Evolutionary conservation across 2,113 vertebrate species (phyloP).

Genomic region (Dromiciops gliroides): DNA sequence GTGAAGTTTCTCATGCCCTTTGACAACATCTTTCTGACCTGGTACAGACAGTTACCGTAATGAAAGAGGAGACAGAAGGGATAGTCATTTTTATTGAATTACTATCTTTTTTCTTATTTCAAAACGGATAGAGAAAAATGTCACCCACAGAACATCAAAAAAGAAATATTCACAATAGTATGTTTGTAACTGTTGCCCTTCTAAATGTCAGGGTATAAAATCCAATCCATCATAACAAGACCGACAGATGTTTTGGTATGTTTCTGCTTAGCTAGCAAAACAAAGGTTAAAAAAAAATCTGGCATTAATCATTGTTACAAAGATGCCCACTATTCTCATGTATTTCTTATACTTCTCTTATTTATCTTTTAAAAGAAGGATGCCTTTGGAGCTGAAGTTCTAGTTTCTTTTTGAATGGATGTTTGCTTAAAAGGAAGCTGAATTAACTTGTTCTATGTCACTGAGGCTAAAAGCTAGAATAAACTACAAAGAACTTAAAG

Average conservation of each 20-base stretch:
- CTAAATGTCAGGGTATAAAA: not conserved
- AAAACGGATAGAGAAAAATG: not conserved
- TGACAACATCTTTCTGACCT: not conserved
- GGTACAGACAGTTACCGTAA: not conserved
- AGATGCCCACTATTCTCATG: not conserved
- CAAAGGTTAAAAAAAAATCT: not conserved
- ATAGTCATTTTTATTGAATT: not conserved
- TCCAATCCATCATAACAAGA: not conserved
- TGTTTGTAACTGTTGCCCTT: not conserved
- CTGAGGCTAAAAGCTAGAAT: not conserved
- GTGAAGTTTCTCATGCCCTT: not conserved
- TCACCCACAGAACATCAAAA: not conserved
- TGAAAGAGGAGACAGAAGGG: not conserved
- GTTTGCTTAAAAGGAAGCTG: not conserved
- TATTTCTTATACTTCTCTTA: not conserved
- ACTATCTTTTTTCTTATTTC: not conserved
- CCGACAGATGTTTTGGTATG: not conserved
- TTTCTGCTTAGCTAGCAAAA: not conserved
- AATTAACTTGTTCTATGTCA: not conserved
- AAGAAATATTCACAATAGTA: not conserved
- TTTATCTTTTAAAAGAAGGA: not conserved
- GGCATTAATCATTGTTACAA: not conserved
- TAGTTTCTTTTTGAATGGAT: not conserved
- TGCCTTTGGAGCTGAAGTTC: not conserved
- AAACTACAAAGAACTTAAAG: not conserved